Base-by-base conservation (phyloP, 2,113 vertebrate genomes). In the Synchiropus splendidus region DNA sequence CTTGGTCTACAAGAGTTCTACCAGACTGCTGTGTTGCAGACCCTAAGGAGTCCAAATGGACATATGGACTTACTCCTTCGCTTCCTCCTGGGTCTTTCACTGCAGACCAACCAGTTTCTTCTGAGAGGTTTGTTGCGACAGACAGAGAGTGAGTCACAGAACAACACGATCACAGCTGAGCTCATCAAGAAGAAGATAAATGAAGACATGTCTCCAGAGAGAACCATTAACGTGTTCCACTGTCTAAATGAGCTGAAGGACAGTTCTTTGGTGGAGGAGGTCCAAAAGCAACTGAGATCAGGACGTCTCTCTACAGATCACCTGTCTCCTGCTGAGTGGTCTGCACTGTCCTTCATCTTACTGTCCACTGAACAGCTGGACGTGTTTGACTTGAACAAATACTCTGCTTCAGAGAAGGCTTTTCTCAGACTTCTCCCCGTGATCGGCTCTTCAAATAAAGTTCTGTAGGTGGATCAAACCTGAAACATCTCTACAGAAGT, bases 301-400 rank as follows among this genome's bases (percentile, higher is more conserved):
- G 45, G 11, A 9, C 5, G 35, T 30, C 5, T 31, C 10, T 13
- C 12, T 14, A 12, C 18, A 4, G 18, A 12, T 4, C 1, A 12
- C 1, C 13, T 30, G 13, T 13, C 35, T 30, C 6, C 6, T 14
- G 17, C 13, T n/a, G n/a, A n/a, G 35, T 37, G 45, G 45, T 16
- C 45, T 12, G 45, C 18, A 1, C 35, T 47, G 45, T 18, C 31
- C 17, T 47, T 46, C 44, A 36, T 27, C 9, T 14, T 46, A 27
- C 44, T 13, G n/a, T 14, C 33, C 12, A 36, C 44, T 10, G 34
- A 47, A 10, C 5, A 37, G 12, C 34, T 18, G 16, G n/a, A n/a
- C n/a, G n/a, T n/a, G n/a, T n/a, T n/a, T n/a, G n/a, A n/a, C n/a
- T n/a, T n/a, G n/a, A n/a, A n/a, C n/a, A n/a, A n/a, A n/a, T n/a